These are phyloP conservation scores for Ooceraea biroi DNA, from an alignment of 1,140 invertebrate genomes.

Conservation along the genomic window DNA sequence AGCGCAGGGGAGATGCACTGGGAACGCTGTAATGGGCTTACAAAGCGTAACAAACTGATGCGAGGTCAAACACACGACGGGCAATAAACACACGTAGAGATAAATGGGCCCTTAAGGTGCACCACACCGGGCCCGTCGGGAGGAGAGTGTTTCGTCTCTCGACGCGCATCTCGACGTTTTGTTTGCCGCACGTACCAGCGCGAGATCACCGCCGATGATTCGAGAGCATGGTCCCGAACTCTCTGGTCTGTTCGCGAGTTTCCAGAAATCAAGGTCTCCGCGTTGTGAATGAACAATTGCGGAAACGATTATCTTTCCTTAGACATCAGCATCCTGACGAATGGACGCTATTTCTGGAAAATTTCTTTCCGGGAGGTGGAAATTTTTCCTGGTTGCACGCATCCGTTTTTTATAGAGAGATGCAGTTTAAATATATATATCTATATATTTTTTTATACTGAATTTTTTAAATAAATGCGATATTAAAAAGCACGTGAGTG, in stretches of 20 bases:
- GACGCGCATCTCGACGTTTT: slow-evolving; percentile 38
- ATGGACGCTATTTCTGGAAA: too few species aligned
- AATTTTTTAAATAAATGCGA: too few species aligned
- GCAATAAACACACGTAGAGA: slow-evolving; percentile 86
- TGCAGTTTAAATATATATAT: too few species aligned
- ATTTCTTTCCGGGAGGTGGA: too few species aligned
- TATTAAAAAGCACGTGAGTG: too few species aligned
- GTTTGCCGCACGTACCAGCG: slow-evolving; percentile 1
- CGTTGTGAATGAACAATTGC: neutral
- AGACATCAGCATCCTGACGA: neutral
- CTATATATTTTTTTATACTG: neutral
- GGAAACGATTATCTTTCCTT: neutral
- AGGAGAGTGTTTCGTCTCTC: slow-evolving; percentile 79
- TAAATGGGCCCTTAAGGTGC: slow-evolving; percentile 82
- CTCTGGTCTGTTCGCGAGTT: slow-evolving; percentile 6
- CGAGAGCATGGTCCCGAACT: slow-evolving; percentile 28
- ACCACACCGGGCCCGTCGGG: slow-evolving; percentile 57
- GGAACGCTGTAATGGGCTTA: slow-evolving; percentile 86
- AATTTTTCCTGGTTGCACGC: too few species aligned
- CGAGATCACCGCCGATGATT: slow-evolving; percentile 33
- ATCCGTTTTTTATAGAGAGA: too few species aligned
- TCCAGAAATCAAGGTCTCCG: slow-evolving; percentile 3
- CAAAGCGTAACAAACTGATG: slow-evolving; percentile 87
- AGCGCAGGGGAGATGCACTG: slow-evolving; percentile 83
- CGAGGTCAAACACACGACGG: slow-evolving; percentile 85